A percentile compares a stretch with the other conserved stretches of the same genome.
phyloP scores from a whole-genome alignment of 2,888 invertebrate genomes.

The Argynnis bischoffii region DNA sequence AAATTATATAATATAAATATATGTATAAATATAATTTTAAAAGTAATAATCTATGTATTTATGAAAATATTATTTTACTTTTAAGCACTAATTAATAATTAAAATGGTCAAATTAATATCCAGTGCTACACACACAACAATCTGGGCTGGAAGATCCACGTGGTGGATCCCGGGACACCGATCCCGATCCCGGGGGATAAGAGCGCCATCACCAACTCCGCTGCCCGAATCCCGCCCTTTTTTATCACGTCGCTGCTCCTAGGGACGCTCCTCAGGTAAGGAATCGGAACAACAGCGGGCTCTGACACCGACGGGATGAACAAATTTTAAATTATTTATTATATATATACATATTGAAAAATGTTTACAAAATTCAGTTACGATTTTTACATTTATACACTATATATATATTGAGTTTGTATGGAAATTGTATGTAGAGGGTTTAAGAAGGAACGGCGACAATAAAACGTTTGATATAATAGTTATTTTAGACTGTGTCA shows the following conservation, averaged over 20 bases:
- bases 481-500: slow-evolving; percentile 28
- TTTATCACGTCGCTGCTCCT: slow-evolving; percentile 25
- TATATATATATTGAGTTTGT: slow-evolving; percentile 20
- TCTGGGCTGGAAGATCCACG: slow-evolving; percentile 96
- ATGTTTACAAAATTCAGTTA: slow-evolving; percentile 6
- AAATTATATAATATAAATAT: too few species aligned
- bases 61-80: too few species aligned
- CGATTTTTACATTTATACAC: slow-evolving; percentile 12
- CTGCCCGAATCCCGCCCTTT: slow-evolving; percentile 40
- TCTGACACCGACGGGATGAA: slow-evolving; percentile 40
- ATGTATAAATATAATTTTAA: too few species aligned
- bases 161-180: slow-evolving; percentile 86
- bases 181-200: slow-evolving; percentile 62
- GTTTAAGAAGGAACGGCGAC: slow-evolving; percentile 34
- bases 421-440: slow-evolving; percentile 1
- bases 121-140: slow-evolving; percentile 97
- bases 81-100: not conserved
- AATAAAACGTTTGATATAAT: slow-evolving; percentile 41
- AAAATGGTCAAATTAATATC: not conserved
- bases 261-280: slow-evolving; percentile 57
- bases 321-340: too few species aligned
- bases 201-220: slow-evolving; percentile 49
- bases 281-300: slow-evolving; percentile 48
- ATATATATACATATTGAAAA: not conserved
- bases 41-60: too few species aligned